Conservation (phyloP, 2,113 vertebrate genomes). For the Bubo blakistoni region DNA sequence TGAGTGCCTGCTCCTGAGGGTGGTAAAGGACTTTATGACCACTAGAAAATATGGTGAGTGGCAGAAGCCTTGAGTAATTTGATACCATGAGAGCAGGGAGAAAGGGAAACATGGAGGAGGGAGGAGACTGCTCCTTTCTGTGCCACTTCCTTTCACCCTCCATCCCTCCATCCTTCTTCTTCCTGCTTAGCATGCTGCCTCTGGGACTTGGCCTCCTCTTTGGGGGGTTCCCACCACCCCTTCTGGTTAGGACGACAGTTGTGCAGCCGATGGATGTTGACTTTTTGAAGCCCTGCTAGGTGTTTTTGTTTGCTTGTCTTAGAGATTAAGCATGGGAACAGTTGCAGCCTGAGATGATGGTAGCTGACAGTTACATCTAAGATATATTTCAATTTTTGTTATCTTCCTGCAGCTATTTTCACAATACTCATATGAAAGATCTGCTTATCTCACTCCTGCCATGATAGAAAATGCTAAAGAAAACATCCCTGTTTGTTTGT, state of each 20-base stretch:
- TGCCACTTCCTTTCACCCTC: not conserved
- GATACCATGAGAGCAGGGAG: not conserved
- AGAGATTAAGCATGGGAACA: not conserved
- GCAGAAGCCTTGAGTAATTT: not conserved
- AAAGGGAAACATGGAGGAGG: not conserved
- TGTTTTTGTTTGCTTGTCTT: not conserved
- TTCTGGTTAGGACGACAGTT: not conserved
- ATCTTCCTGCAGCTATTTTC: slow-evolving; percentile 28
- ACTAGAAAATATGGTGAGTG: fast-evolving
- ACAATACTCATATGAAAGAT: not conserved
- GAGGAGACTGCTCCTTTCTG: not conserved
- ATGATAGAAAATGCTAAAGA: slow-evolving; percentile 11
- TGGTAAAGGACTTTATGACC: not conserved
- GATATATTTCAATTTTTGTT: slow-evolving; percentile 11
- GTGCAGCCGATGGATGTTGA: not conserved
- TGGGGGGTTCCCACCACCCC: not conserved
- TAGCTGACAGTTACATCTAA: not conserved
- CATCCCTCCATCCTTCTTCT: not conserved
- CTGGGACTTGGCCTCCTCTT: fast-evolving
- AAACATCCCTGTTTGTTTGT: slow-evolving; percentile 50
- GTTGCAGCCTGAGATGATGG: not conserved
- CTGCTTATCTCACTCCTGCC: not conserved
- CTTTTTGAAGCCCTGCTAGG: not conserved
- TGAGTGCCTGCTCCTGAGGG: not conserved
- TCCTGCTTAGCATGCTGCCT: not conserved